phyloP scores from a whole-genome alignment of 2,113 vertebrate genomes.

The Vireo altiloquus region DNA sequence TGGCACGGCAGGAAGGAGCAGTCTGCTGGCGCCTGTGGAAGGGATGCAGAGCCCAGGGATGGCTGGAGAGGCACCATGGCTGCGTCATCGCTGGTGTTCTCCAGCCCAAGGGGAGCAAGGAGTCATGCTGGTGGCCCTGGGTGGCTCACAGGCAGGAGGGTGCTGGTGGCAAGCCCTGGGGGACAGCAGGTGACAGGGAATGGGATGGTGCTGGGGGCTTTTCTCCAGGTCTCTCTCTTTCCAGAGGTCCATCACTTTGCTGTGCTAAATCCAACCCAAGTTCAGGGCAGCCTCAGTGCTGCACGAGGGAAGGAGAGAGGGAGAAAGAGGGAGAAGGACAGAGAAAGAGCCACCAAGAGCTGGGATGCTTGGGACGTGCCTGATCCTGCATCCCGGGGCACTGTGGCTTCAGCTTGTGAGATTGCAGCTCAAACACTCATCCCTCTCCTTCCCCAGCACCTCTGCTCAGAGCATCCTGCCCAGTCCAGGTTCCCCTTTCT shows the following conservation, averaged over 20 bases:
- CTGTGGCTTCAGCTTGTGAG: slow-evolving; percentile 51
- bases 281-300: fast-evolving
- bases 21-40: fast-evolving
- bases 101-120: fast-evolving
- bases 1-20: background rate
- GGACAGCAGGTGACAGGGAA: fast-evolving
- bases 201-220: fast-evolving
- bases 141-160: background rate
- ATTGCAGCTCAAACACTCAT: slow-evolving; percentile 55
- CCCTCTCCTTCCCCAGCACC: slow-evolving; percentile 18
- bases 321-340: background rate
- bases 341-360: background rate
- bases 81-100: fast-evolving
- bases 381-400: background rate
- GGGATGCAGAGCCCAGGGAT: background rate
- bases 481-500: background rate
- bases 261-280: background rate
- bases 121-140: background rate
- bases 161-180: background rate
- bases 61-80: fast-evolving
- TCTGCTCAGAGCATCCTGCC: slow-evolving; percentile 61
- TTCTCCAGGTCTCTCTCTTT: background rate
- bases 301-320: fast-evolving
- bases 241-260: background rate
- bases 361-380: background rate